These are phyloP conservation scores for Scopus umbretta DNA, from an alignment of 2,113 vertebrate species.

Conservation along the genomic window DNA sequence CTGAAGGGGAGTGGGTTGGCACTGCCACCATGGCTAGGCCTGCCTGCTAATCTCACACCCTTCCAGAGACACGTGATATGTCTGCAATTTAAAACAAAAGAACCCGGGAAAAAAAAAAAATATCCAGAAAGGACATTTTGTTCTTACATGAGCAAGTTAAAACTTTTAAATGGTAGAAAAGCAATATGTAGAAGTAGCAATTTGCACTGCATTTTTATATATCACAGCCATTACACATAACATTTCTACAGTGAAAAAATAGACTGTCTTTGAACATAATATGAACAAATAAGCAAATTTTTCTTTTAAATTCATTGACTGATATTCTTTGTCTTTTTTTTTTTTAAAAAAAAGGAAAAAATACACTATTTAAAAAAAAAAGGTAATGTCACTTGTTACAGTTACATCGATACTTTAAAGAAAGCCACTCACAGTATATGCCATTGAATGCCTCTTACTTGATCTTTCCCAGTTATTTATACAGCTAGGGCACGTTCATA, in stretches of 20 bases:
- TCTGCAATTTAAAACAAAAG: not conserved
- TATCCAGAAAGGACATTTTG: not conserved
- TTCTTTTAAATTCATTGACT: constrained; percentile 67
- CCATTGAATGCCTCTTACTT: not conserved
- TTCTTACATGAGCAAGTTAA: constrained; percentile 42
- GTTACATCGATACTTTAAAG: constrained; percentile 65
- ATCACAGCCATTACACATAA: constrained; percentile 72
- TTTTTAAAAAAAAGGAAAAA: constrained; percentile 54
- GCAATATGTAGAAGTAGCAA: constrained; percentile 45
- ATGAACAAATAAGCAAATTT: constrained; percentile 85
- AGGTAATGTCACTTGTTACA: constrained; percentile 71
- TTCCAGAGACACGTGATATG: not conserved
- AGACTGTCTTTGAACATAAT: constrained; percentile 94
- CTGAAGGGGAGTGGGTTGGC: not conserved
- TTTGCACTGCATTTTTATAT: constrained; percentile 42
- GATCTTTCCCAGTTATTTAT: not conserved
- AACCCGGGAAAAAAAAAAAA: not conserved
- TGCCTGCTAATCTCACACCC: not conserved
- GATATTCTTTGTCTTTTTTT: constrained; percentile 61
- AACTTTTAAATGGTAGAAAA: constrained; percentile 58
- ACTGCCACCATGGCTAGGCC: accelerated
- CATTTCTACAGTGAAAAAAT: constrained; percentile 94
- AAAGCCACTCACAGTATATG: constrained; percentile 54
- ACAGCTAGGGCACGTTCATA: not conserved
- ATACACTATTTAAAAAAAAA: constrained; percentile 72